These are phyloP conservation scores for Danaus chrysippus DNA, from an alignment of 2,888 invertebrate genomes.

Conservation along the genomic window DNA sequence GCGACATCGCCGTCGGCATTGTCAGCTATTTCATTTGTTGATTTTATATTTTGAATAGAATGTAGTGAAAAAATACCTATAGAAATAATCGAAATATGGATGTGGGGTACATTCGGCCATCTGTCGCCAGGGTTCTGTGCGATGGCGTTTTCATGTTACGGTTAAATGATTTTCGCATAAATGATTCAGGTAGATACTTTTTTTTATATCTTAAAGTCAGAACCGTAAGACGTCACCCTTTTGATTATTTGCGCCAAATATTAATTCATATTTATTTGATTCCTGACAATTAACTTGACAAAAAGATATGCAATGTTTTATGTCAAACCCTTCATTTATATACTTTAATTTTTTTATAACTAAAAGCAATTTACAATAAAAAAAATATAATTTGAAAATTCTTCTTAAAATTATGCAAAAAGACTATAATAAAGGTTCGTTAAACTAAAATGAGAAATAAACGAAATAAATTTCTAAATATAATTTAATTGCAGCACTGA, in stretches of 20 bases:
- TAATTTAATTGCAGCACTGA: not conserved
- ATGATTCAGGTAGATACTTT: conserved; percentile 15
- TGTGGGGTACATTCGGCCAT: conserved; percentile 55
- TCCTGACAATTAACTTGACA: no score
- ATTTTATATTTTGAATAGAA: conserved; percentile 43
- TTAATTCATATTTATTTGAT: no score
- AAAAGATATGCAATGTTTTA: no score
- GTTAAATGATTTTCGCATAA: conserved; percentile 36
- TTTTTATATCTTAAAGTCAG: not conserved
- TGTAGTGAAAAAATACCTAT: conserved; percentile 42
- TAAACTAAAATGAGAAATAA: not conserved
- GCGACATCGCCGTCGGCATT: conserved; percentile 34
- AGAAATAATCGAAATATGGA: conserved; percentile 49
- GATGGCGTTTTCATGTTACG: conserved; percentile 49
- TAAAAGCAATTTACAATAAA: no score
- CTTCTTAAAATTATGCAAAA: no score
- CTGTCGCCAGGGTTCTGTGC: conserved; percentile 51
- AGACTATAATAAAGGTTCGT: no score
- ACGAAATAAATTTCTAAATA: not conserved
- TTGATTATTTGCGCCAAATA: no score
- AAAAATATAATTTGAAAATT: no score
- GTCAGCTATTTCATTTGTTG: conserved; percentile 41
- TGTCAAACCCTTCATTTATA: no score
- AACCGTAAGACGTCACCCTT: not conserved
- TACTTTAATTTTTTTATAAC: no score